These are phyloP conservation scores for Phylloscopus collybita DNA, from an alignment of 2,797 vertebrate genomes.

Conservation along the genomic window DNA sequence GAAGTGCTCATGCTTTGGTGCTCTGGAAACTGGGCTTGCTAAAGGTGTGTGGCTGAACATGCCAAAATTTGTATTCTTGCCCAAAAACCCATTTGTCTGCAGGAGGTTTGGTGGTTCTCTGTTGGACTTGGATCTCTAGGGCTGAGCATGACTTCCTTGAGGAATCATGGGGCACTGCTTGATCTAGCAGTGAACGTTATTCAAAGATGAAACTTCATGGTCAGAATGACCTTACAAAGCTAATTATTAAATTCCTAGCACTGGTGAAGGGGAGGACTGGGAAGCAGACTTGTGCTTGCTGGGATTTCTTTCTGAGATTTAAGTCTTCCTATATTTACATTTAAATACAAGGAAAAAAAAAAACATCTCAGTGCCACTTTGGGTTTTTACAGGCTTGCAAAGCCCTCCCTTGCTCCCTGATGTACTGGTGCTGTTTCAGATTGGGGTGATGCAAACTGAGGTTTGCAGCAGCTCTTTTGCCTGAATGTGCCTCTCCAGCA, in stretches of 20 bases:
- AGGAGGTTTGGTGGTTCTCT: neutral
- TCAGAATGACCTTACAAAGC: neutral
- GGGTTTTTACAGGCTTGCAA: neutral
- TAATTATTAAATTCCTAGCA: neutral
- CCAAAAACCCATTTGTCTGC: neutral
- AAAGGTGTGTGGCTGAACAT: neutral
- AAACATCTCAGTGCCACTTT: neutral
- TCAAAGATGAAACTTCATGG: neutral
- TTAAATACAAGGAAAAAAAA: neutral
- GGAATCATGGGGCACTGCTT: neutral
- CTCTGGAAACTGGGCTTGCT: neutral
- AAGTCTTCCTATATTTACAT: neutral
- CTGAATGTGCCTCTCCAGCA: neutral
- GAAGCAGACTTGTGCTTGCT: neutral
- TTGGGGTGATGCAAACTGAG: neutral
- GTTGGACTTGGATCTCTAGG: neutral
- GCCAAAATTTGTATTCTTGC: neutral
- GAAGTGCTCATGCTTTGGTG: fast-evolving
- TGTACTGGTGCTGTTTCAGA: neutral
- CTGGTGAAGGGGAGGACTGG: neutral
- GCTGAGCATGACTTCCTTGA: neutral
- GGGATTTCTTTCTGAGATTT: neutral
- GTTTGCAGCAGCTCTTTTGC: neutral
- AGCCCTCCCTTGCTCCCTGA: neutral
- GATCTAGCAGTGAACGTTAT: fast-evolving